These are phyloP conservation scores for Hippocampus mohnikei DNA, from an alignment of 2,113 vertebrate species.

Conservation along the genomic window DNA sequence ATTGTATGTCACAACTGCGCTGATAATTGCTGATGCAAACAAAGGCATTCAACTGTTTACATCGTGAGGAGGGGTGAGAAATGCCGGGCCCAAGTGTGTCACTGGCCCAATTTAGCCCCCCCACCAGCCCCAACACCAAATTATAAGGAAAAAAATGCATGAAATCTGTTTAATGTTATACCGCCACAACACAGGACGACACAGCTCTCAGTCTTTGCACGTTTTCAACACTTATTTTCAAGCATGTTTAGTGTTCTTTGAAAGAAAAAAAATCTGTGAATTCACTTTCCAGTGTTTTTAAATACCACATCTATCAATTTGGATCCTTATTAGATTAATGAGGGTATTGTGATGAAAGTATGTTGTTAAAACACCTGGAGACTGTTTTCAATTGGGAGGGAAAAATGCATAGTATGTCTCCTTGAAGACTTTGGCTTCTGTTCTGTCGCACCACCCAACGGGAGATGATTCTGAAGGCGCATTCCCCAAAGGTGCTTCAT, in stretches of 20 bases:
- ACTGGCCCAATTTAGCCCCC: too few relatives aligned
- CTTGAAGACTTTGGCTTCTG: not conserved
- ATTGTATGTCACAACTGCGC: too few relatives aligned
- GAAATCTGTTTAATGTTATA: not conserved
- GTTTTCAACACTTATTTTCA: not conserved
- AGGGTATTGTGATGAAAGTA: not conserved
- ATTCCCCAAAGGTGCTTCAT: slow-evolving; percentile 7
- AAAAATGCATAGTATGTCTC: too few relatives aligned
- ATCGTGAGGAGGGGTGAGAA: too few relatives aligned
- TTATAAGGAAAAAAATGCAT: too few relatives aligned
- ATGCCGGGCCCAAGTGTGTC: too few relatives aligned
- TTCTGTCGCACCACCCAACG: not conserved
- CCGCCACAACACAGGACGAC: not conserved
- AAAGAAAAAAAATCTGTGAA: not conserved
- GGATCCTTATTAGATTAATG: not conserved
- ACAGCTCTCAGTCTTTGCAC: not conserved
- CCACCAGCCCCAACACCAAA: too few relatives aligned
- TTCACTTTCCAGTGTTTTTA: not conserved
- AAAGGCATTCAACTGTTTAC: too few relatives aligned
- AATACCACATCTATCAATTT: not conserved
- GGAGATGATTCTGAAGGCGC: not conserved
- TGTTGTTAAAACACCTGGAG: not conserved
- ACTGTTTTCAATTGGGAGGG: too few relatives aligned
- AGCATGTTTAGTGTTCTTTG: not conserved
- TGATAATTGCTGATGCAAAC: too few relatives aligned